These are phyloP conservation scores for Heliangelus exortis DNA, from an alignment of 2,797 vertebrate genomes.

Conservation along the genomic window DNA sequence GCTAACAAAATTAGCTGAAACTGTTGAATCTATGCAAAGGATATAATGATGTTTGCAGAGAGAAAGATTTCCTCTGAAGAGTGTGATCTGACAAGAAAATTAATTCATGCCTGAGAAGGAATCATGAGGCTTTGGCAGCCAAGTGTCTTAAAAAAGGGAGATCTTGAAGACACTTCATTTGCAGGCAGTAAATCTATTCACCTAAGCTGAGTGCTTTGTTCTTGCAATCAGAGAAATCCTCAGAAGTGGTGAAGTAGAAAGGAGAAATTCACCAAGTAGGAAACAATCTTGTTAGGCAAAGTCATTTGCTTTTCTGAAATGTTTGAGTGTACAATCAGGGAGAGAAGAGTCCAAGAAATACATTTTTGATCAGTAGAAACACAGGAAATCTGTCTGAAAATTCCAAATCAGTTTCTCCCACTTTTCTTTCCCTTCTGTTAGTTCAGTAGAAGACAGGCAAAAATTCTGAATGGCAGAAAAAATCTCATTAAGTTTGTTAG, in stretches of 20 bases:
- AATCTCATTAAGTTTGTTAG: not conserved
- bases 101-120: slow-evolving; percentile 16
- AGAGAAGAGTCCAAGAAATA: not conserved
- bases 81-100: not conserved
- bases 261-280: not conserved
- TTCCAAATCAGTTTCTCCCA: not conserved
- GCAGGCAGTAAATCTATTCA: slow-evolving; percentile 1
- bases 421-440: not conserved
- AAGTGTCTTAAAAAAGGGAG: slow-evolving; percentile 1
- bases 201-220: not conserved
- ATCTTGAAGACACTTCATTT: slow-evolving; percentile 8
- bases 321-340: not conserved
- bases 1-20: not conserved
- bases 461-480: not conserved
- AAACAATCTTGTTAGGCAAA: not conserved
- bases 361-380: not conserved
- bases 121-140: slow-evolving; percentile 12
- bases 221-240: slow-evolving; percentile 25
- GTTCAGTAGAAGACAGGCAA: not conserved
- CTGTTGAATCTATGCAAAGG: not conserved
- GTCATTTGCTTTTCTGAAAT: not conserved
- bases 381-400: not conserved
- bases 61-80: not conserved
- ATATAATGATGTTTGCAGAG: not conserved
- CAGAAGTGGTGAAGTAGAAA: not conserved